phyloP scores from a whole-genome alignment of 1,140 invertebrate species.

The Pygmarrhopalites habei region DNA sequence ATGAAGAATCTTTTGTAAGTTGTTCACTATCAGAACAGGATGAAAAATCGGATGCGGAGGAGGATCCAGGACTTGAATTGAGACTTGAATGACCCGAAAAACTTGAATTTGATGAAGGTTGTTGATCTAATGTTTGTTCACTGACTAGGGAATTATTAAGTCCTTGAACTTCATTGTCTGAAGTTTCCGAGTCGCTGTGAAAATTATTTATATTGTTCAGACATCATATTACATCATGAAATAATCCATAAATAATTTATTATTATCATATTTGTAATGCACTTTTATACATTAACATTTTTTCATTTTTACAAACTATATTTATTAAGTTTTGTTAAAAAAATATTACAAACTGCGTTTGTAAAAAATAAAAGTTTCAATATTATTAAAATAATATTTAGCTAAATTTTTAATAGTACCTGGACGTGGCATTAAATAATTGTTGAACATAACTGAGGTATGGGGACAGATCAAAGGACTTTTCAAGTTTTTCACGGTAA shows the following conservation, averaged over 20 bases:
- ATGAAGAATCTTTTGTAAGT: not conserved
- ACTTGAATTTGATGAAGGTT: too few relatives aligned
- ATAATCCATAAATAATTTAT: too few relatives aligned
- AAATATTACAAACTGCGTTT: too few relatives aligned
- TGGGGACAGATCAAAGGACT: conserved; percentile 21
- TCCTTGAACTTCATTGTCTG: not conserved
- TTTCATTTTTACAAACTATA: too few relatives aligned
- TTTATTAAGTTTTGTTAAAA: too few relatives aligned
- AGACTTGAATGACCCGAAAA: not conserved
- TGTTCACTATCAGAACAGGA: conserved; percentile 7
- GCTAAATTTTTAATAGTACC: conserved; percentile 9
- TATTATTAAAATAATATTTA: not conserved
- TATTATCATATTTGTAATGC: too few relatives aligned
- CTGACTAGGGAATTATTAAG: too few relatives aligned
- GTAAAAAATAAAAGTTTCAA: too few relatives aligned
- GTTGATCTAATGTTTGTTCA: too few relatives aligned
- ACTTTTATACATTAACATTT: too few relatives aligned
- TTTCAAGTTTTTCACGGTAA: conserved; percentile 19
- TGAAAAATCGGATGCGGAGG: conserved; percentile 1
- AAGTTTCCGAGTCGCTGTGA: not conserved
- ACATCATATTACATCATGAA: too few relatives aligned
- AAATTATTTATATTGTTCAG: too few relatives aligned
- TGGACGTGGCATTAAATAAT: conserved; percentile 28
- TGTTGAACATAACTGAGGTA: conserved; percentile 32
- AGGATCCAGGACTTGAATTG: not conserved